phyloP scores from a whole-genome alignment of 1,140 invertebrate species.

The Pogonus chalceus region DNA sequence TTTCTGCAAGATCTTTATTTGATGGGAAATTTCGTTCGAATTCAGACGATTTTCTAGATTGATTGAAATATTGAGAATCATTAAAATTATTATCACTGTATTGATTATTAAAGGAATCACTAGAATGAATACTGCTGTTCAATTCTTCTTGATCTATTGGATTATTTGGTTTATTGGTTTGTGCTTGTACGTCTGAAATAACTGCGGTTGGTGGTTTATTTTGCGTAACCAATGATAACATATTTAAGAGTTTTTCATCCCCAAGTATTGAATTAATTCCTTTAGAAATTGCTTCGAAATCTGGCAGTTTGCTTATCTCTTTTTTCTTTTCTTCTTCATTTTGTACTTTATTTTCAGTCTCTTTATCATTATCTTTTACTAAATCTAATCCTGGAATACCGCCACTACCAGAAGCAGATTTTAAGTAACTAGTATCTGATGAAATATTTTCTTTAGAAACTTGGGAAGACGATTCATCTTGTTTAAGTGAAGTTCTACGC shows the following conservation, averaged over 20 bases:
- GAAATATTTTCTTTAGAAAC: neutral
- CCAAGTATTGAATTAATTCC: constrained; percentile 48
- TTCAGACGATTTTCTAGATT: too few species aligned
- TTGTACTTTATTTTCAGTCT: constrained; percentile 22
- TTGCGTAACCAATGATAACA: constrained; percentile 41
- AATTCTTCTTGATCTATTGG: neutral
- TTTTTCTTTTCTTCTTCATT: constrained; percentile 18
- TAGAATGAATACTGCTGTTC: neutral
- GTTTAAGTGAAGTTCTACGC: neutral
- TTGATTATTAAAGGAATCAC: neutral
- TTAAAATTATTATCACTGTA: neutral
- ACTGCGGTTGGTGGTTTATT: constrained; percentile 16
- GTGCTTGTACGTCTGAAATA: neutral
- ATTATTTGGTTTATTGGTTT: neutral
- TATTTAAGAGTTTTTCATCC: constrained; percentile 47
- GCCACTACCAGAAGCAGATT: constrained; percentile 22
- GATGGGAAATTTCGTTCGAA: too few species aligned
- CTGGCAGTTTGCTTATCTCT: constrained; percentile 29
- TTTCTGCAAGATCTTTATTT: too few species aligned
- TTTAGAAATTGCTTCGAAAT: constrained; percentile 45
- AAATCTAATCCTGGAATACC: constrained; percentile 57
- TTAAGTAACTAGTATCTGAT: neutral
- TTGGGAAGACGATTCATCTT: neutral
- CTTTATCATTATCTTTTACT: constrained; percentile 35
- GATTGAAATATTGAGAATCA: too few species aligned